These are phyloP conservation scores for Lordiphosa clarofinis DNA, from an alignment of 1,140 invertebrate species.

Conservation along the genomic window DNA sequence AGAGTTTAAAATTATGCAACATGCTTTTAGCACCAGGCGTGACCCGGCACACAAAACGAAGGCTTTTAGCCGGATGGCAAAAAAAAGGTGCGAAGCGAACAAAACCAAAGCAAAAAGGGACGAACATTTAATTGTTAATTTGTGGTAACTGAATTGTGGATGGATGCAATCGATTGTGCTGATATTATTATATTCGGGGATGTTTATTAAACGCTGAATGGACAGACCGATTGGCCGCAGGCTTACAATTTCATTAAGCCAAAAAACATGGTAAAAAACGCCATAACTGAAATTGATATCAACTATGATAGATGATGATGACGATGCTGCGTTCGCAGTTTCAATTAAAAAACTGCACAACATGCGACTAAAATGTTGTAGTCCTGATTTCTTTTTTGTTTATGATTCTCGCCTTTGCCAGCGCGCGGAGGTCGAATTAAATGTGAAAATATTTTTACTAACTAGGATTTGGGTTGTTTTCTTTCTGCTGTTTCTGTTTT, in stretches of 20 bases:
- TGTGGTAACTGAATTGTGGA: background rate
- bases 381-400: too few relatives aligned
- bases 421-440: conserved; percentile 7
- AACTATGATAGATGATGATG: conserved; percentile 26
- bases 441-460: conserved; percentile 19
- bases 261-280: conserved; percentile 13
- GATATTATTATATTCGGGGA: background rate
- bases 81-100: conserved; percentile 1
- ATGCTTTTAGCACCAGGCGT: conserved; percentile 32
- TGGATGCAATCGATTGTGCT: too few relatives aligned
- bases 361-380: too few relatives aligned
- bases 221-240: background rate
- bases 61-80: conserved; percentile 25
- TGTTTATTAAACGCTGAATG: too few relatives aligned
- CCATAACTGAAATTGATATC: background rate
- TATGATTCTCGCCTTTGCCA: too few relatives aligned
- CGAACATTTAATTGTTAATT: background rate
- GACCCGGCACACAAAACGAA: conserved; percentile 11
- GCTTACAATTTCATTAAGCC: conserved; percentile 32
- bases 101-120: background rate
- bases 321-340: conserved; percentile 25
- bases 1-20: conserved; percentile 39
- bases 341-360: conserved; percentile 37
- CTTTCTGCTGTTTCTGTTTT: too few relatives aligned
- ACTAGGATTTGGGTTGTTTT: background rate